A percentile compares a stretch with the other conserved stretches of the same genome.
These are phyloP conservation scores for Montipora cactus DNA, from an alignment of 64 coral and sea anemone genomes.

Conservation along the genomic window DNA sequence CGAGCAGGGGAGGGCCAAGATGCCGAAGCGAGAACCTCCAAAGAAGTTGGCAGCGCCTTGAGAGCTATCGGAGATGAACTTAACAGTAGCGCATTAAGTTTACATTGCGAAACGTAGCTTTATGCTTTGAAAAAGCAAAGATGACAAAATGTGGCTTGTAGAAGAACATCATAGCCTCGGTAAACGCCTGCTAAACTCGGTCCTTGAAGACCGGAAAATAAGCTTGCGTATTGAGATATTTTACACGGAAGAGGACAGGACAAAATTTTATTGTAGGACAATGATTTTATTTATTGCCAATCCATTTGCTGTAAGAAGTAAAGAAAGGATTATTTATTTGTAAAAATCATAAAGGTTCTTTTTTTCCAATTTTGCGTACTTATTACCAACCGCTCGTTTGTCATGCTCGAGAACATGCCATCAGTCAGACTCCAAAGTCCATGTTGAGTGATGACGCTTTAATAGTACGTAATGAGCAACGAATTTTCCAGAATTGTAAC, in stretches of 20 bases:
- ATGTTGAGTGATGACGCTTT: too few relatives aligned
- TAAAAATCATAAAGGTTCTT: too few relatives aligned
- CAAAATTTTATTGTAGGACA: neutral
- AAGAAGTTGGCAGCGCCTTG: conserved; percentile 64
- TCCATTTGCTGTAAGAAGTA: neutral
- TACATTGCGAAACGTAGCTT: neutral
- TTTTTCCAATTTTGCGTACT: too few relatives aligned
- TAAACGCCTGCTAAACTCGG: too few relatives aligned
- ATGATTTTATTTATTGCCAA: neutral
- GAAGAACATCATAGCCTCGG: too few relatives aligned
- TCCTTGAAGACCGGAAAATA: neutral
- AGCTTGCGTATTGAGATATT: neutral
- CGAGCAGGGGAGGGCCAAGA: neutral
- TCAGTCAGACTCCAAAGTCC: too few relatives aligned
- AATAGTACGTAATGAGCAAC: too few relatives aligned
- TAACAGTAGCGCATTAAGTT: conserved; percentile 80
- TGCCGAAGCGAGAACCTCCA: conserved; percentile 19
- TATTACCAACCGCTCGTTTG: too few relatives aligned
- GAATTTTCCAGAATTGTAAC: too few relatives aligned
- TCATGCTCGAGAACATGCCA: too few relatives aligned
- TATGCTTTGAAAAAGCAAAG: neutral
- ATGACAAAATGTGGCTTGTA: too few relatives aligned
- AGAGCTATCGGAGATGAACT: conserved; percentile 86
- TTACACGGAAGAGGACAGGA: neutral
- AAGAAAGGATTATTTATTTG: neutral